Evolutionary conservation across 2,888 invertebrate genomes (phyloP).

Genomic region (Augiades crinisus): DNA sequence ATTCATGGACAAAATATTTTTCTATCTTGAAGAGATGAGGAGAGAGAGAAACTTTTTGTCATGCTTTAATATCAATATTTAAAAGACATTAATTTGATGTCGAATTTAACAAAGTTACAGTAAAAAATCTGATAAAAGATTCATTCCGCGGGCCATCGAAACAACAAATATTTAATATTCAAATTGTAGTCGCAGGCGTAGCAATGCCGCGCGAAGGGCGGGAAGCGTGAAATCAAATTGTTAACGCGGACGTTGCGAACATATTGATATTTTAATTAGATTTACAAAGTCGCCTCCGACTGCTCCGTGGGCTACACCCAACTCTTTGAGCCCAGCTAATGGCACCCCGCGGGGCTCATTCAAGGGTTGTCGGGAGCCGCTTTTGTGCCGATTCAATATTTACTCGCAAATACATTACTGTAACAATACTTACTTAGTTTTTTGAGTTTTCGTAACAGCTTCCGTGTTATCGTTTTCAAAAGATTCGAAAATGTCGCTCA

Average conservation of each 20-base stretch:
- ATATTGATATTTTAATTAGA: slow-evolving; percentile 82
- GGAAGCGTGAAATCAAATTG: slow-evolving; percentile 78
- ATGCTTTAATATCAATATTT: no score
- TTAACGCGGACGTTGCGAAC: slow-evolving; percentile 72
- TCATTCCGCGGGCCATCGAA: neutral
- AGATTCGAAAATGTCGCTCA: slow-evolving; percentile 73
- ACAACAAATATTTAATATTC: slow-evolving; percentile 25
- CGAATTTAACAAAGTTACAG: no score
- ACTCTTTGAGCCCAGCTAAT: slow-evolving; percentile 78
- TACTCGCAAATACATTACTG: slow-evolving; percentile 80
- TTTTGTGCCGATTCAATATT: slow-evolving; percentile 78
- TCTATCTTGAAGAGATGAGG: no score
- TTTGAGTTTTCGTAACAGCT: slow-evolving; percentile 77
- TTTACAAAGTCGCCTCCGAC: slow-evolving; percentile 73
- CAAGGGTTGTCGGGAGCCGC: slow-evolving; percentile 74
- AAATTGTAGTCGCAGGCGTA: slow-evolving; percentile 22
- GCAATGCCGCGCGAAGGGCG: slow-evolving; percentile 42
- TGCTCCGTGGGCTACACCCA: slow-evolving; percentile 68
- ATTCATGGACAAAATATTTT: no score
- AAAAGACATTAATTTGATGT: no score
- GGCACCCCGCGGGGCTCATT: slow-evolving; percentile 76
- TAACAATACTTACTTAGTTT: slow-evolving; percentile 78
- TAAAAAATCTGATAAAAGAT: no score
- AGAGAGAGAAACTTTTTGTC: no score
- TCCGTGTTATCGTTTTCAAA: slow-evolving; percentile 81